phyloP scores from a whole-genome alignment of 1,140 invertebrate species.

The Lasaia peninsularis region DNA sequence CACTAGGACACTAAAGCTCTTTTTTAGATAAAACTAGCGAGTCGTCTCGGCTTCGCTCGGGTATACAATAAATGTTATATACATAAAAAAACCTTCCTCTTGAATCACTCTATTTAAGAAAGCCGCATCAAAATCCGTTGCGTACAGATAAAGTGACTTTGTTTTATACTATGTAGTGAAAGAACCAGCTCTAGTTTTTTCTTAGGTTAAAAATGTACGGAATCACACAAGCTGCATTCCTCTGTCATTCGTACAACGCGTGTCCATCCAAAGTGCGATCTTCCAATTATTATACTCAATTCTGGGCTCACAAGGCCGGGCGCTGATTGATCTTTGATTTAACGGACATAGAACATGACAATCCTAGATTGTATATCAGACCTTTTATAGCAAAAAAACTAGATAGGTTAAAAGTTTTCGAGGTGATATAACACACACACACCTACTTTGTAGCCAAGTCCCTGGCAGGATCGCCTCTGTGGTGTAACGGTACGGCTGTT shows the following conservation, averaged over 20 bases:
- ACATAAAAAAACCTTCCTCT: too few species aligned
- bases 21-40: too few species aligned
- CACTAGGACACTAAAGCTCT: too few species aligned
- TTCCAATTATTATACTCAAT: conserved; percentile 64
- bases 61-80: too few species aligned
- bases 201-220: not conserved
- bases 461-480: too few species aligned
- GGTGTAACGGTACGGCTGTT: too few species aligned
- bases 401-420: not conserved
- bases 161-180: too few species aligned
- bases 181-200: not conserved
- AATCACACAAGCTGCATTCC: conserved; percentile 32
- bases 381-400: not conserved
- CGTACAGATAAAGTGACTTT: too few species aligned
- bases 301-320: conserved; percentile 46
- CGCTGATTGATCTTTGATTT: conserved; percentile 8
- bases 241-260: conserved; percentile 40
- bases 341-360: not conserved
- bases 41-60: too few species aligned
- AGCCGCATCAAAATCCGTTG: not conserved
- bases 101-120: too few species aligned
- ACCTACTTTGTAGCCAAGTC: too few species aligned
- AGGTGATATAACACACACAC: too few species aligned
- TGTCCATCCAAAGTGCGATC: conserved; percentile 56
- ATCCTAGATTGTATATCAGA: not conserved